These are phyloP conservation scores for Laothoe populi DNA, from an alignment of 2,888 invertebrate species.

Conservation along the genomic window DNA sequence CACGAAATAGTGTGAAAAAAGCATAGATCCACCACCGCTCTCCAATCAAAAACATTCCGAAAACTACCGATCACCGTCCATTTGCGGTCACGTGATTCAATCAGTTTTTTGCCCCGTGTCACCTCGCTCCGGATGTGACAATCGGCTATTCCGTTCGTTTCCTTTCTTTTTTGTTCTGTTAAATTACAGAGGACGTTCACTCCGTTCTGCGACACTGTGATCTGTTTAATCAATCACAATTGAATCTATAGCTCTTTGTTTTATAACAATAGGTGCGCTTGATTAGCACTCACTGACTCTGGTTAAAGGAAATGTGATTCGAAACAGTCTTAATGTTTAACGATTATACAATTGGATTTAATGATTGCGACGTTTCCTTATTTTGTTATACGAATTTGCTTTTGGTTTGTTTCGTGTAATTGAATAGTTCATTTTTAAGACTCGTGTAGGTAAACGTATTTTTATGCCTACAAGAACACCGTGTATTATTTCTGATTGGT, in stretches of 20 bases:
- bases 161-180: slow-evolving; percentile 56
- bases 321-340: slow-evolving; percentile 42
- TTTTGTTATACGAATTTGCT: neutral
- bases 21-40: slow-evolving; percentile 9
- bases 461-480: no score
- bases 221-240: slow-evolving; percentile 21
- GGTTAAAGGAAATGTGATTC: slow-evolving; percentile 56
- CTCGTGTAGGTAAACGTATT: no score
- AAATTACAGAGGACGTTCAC: slow-evolving; percentile 66
- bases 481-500: no score
- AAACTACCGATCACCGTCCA: slow-evolving; percentile 47
- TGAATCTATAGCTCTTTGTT: slow-evolving; percentile 33
- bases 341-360: slow-evolving; percentile 36
- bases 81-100: slow-evolving; percentile 68
- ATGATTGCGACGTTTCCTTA: slow-evolving; percentile 15
- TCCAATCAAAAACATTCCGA: slow-evolving; percentile 11
- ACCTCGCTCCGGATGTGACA: slow-evolving; percentile 66
- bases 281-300: slow-evolving; percentile 60
- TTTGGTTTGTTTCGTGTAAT: neutral
- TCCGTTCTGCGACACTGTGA: slow-evolving; percentile 49
- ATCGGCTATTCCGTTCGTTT: slow-evolving; percentile 54
- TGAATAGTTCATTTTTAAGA: no score
- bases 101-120: slow-evolving; percentile 44
- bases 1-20: neutral
- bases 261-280: slow-evolving; percentile 52